These are phyloP conservation scores for Palythoa caribaeorum DNA, from an alignment of 92 coral and sea anemone species.

Conservation along the genomic window DNA sequence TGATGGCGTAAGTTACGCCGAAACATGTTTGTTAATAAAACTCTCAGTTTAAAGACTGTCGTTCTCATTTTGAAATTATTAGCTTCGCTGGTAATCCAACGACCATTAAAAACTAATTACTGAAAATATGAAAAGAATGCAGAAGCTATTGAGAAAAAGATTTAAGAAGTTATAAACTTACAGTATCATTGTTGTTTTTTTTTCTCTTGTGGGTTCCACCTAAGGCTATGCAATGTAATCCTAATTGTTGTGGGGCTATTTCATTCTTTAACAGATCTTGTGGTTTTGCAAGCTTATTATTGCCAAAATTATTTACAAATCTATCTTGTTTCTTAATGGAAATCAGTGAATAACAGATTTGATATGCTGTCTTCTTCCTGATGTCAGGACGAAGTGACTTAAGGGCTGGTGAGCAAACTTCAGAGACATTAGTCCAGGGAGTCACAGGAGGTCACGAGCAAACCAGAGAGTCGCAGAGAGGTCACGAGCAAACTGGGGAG, in stretches of 20 bases:
- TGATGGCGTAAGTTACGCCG: no score
- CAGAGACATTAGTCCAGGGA: slow-evolving; percentile 31
- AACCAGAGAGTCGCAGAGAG: slow-evolving; percentile 32
- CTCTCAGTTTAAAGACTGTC: no score
- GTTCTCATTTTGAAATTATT: no score
- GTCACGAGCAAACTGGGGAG: slow-evolving; percentile 33
- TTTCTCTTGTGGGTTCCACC: slow-evolving; percentile 12
- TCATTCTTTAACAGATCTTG: slow-evolving; percentile 16
- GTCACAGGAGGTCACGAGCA: slow-evolving; percentile 32
- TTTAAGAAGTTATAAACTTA: neutral
- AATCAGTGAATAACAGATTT: slow-evolving; percentile 18
- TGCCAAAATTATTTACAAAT: slow-evolving; percentile 7
- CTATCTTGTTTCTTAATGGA: slow-evolving; percentile 16
- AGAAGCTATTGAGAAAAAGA: neutral
- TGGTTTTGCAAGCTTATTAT: slow-evolving; percentile 17
- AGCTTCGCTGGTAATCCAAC: no score
- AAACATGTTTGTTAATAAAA: no score
- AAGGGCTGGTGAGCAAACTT: slow-evolving; percentile 21
- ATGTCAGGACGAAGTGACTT: slow-evolving; percentile 23
- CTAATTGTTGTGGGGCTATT: slow-evolving; percentile 7
- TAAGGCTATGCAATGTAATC: slow-evolving; percentile 20
- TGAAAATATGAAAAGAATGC: slow-evolving; percentile 1
- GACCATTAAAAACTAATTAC: neutral
- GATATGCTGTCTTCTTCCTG: slow-evolving; percentile 23
- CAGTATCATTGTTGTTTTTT: neutral